Percentiles rank a stretch among this genome's conserved stretches.
Evolutionary conservation across 2,888 invertebrate genomes (phyloP).

Genomic region (Laspeyria flexula): DNA sequence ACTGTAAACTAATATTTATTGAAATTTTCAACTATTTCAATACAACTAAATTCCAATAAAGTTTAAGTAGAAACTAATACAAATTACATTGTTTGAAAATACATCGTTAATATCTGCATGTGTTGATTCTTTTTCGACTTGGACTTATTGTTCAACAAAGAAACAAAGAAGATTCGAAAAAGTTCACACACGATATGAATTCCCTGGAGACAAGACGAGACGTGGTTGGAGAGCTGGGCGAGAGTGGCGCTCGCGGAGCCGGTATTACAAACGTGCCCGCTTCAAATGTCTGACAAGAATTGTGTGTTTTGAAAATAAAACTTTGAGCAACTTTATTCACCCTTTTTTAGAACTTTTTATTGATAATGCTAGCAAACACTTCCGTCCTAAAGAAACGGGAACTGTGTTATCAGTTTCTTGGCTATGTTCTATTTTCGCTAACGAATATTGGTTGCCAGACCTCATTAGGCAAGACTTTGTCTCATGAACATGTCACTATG

Average conservation of each 20-base stretch:
- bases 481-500: too few species aligned
- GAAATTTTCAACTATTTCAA: too few species aligned
- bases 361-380: background rate
- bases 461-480: too few species aligned
- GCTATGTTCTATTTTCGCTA: background rate
- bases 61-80: too few species aligned
- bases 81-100: too few species aligned
- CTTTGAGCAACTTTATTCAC: conserved; percentile 18
- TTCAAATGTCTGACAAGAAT: conserved; percentile 35
- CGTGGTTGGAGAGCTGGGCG: conserved; percentile 40
- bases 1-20: too few species aligned
- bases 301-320: conserved; percentile 34
- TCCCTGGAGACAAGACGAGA: conserved; percentile 47
- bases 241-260: conserved; percentile 38
- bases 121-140: conserved; percentile 27
- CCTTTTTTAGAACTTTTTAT: background rate
- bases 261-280: conserved; percentile 45
- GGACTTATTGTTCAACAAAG: conserved; percentile 48
- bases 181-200: conserved; percentile 58
- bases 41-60: too few species aligned
- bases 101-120: too few species aligned
- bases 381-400: background rate
- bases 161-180: conserved; percentile 55
- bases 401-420: background rate
- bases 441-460: too few species aligned